phyloP scores from a whole-genome alignment of 2,888 invertebrate species.

The Thera britannica region DNA sequence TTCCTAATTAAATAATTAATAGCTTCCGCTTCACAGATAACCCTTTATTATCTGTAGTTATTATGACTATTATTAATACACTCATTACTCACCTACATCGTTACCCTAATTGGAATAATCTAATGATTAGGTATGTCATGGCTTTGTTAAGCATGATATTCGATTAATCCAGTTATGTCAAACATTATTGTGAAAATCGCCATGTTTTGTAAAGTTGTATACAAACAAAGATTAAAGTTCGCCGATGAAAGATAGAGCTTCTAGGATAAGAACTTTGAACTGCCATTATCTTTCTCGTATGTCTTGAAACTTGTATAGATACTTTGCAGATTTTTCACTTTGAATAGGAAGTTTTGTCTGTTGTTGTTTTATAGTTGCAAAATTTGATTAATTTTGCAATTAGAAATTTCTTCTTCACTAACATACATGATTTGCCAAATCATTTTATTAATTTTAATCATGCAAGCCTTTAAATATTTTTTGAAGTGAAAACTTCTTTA shows the following conservation, averaged over 20 bases:
- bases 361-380: conserved; percentile 30
- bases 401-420: background rate
- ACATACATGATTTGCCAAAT: background rate
- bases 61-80: background rate
- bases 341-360: conserved; percentile 18
- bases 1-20: too few relatives aligned
- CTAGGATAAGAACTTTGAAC: conserved; percentile 12
- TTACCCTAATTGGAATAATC: conserved; percentile 9
- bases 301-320: conserved; percentile 34
- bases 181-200: conserved; percentile 1
- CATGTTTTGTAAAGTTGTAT: conserved; percentile 4
- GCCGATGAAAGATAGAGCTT: background rate
- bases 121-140: conserved; percentile 6
- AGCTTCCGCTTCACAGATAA: background rate
- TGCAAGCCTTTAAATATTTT: too few relatives aligned
- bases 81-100: conserved; percentile 8
- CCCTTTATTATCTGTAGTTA: background rate
- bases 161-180: background rate
- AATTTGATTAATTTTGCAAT: conserved; percentile 7
- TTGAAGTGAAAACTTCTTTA: too few relatives aligned
- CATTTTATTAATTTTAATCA: too few relatives aligned
- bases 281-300: conserved; percentile 17
- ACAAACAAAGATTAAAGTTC: conserved; percentile 1
- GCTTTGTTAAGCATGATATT: conserved; percentile 3
- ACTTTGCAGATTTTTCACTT: conserved; percentile 32